phyloP scores from a whole-genome alignment of 2,113 vertebrate species.

The Lonchura striata region DNA sequence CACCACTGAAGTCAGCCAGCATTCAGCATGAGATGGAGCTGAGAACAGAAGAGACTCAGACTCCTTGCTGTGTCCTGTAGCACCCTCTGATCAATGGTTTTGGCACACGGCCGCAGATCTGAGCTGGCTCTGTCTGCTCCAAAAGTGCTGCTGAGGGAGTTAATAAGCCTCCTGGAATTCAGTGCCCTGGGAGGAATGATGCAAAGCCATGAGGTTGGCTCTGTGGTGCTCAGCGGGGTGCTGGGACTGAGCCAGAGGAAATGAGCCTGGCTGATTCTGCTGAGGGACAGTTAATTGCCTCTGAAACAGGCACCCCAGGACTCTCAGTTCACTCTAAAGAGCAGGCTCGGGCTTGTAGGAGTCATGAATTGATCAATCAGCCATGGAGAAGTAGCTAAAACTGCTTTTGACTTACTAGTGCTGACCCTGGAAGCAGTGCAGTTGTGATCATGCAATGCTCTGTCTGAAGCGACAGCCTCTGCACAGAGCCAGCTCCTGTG shows the following conservation, averaged over 20 bases:
- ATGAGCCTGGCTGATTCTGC: neutral
- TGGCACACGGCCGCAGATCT: neutral
- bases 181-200: neutral
- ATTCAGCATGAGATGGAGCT: neutral
- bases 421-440: slow-evolving; percentile 3
- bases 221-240: neutral
- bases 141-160: neutral
- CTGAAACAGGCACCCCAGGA: slow-evolving; percentile 20
- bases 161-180: slow-evolving; percentile 49
- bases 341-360: slow-evolving; percentile 17
- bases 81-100: neutral
- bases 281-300: slow-evolving; percentile 43
- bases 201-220: neutral
- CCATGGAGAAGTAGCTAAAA: neutral
- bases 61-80: neutral
- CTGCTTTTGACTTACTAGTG: neutral
- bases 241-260: neutral
- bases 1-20: neutral
- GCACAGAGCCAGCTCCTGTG: neutral
- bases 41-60: neutral
- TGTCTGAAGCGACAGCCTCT: neutral
- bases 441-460: neutral
- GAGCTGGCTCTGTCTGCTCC: neutral
- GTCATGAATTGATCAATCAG: slow-evolving; percentile 40
- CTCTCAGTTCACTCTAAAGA: neutral